Percentiles rank a stretch among this genome's conserved stretches.
These are phyloP conservation scores for Antheraea mylitta DNA, from an alignment of 1,140 invertebrate species.

Conservation along the genomic window DNA sequence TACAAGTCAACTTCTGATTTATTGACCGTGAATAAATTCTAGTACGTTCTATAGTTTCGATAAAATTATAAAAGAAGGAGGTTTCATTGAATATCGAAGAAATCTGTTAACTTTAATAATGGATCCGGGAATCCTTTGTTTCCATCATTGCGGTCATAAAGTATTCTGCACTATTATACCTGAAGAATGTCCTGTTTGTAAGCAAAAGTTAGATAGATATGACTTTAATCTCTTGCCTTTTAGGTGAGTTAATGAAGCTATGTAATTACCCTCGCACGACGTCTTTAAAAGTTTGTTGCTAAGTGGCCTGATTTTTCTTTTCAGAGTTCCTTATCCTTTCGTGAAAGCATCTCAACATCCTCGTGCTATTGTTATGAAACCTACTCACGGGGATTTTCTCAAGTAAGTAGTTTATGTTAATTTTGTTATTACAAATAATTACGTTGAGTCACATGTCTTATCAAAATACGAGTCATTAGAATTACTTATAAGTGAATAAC, in stretches of 20 bases:
- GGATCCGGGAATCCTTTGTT: conserved; percentile 90
- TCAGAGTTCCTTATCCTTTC: conserved; percentile 88
- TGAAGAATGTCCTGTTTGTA: conserved; percentile 85
- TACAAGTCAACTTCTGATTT: conserved; percentile 28
- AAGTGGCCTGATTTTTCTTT: conserved; percentile 53
- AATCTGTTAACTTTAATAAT: conserved; percentile 46
- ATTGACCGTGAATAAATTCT: conserved; percentile 21
- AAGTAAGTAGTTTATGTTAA: conserved; percentile 80
- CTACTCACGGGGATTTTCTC: conserved; percentile 89
- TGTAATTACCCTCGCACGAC: conserved; percentile 6
- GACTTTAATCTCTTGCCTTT: conserved; percentile 85
- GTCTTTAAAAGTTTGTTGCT: conserved; percentile 39
- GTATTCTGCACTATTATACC: conserved; percentile 88
- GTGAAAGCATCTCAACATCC: conserved; percentile 85
- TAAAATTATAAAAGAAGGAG: conserved; percentile 18
- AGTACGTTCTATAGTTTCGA: conserved; percentile 15
- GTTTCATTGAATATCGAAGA: conserved; percentile 48
- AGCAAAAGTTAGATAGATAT: conserved; percentile 79
- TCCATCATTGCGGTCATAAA: conserved; percentile 89
- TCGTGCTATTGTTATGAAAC: conserved; percentile 87
- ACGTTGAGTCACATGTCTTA: too few relatives aligned
- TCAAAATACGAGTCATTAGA: neutral
- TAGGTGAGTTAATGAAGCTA: conserved; percentile 73
- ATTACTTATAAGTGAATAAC: neutral
- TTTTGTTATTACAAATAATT: neutral